Evolutionary conservation across 64 coral and sea anemone species (phyloP).

Genomic region (Anthopleura sola): DNA sequence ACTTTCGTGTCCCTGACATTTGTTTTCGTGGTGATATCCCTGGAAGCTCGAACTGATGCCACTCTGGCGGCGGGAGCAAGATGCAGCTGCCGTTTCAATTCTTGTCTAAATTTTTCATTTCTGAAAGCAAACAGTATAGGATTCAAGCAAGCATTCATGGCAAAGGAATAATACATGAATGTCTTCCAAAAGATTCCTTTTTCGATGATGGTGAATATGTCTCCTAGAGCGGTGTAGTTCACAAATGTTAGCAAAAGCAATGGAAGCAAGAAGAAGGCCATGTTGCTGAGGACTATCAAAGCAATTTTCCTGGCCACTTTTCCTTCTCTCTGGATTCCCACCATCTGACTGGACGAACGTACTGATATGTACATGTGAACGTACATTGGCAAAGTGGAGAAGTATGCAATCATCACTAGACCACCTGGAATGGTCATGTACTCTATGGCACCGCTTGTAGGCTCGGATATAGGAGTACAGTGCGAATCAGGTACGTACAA

Average conservation of each 20-base stretch:
- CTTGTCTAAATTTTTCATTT: constrained; percentile 28
- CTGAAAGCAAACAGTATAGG: constrained; percentile 40
- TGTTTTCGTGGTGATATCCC: background rate
- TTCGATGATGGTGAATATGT: background rate
- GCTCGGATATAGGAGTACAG: background rate
- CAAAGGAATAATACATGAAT: constrained; percentile 30
- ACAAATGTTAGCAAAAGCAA: constrained; percentile 9
- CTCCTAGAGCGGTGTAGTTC: background rate
- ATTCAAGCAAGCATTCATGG: constrained; percentile 34
- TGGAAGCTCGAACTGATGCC: background rate
- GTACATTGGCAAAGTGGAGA: constrained; percentile 11
- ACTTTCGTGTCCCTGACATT: background rate
- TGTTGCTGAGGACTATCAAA: constrained; percentile 48
- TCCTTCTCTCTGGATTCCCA: constrained; percentile 27
- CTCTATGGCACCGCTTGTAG: constrained; percentile 10
- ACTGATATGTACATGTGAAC: constrained; percentile 34
- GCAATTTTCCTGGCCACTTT: constrained; percentile 27
- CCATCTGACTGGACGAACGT: background rate
- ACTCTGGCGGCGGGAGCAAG: background rate
- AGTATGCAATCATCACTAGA: constrained; percentile 11
- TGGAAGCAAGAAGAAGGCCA: constrained; percentile 33
- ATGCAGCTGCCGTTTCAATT: background rate
- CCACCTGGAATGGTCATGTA: constrained; percentile 22
- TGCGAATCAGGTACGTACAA: constrained; percentile 9
- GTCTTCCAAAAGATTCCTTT: constrained; percentile 35